Base-by-base conservation (phyloP, 1,140 invertebrate genomes). In the Drosophila murphyi region DNA sequence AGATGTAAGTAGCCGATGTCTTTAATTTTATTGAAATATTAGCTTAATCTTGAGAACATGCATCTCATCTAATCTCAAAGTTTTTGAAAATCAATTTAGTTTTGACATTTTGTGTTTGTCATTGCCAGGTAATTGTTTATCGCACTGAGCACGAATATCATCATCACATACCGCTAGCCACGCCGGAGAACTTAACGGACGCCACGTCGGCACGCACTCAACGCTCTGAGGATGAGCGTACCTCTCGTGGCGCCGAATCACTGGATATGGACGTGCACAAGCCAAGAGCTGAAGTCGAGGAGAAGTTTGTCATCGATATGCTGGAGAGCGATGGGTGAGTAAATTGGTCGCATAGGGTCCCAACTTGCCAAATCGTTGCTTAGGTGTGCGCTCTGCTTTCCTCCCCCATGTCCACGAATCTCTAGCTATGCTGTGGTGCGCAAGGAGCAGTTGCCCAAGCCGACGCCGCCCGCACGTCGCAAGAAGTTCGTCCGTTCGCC, bases 171-270 rank as follows among this genome's bases (percentile, higher is more conserved):
- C 94, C 95, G 71, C 93, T 93, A 76, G 91, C 92, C 45, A 92
- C 93, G 71, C 86, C 86, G 77, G 88, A 82, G 54, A 91, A 83
- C 68, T 94, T 93, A 91, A 63, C 93, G 93, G 79, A 92, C 92
- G 35, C 71, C 88, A 20, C 78, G 90, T 64, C 92, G 92, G 70
- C 93, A 68, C 70, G 92, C 68, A 62, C 75, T 12, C 83, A 74
- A 48, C 83, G 93, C 75, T 93, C 94, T 35, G 96, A 96, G 0
- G 96, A 96, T 57, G 95, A 96, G 63, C 93, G 95, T 20, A 96
- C 95, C 2, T 96, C 95, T 0, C 94, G 95, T 62, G 96, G 95
- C 1, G 95, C 95, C 3, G 95, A 96, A 57, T 96, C 96, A 2
- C 80, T 95, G 12, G 93, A 89, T 6, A 82, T 94, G 43, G 94